Evolutionary conservation across 92 coral and sea anemone species (phyloP).

Genomic region (Phenganax subtilis): DNA sequence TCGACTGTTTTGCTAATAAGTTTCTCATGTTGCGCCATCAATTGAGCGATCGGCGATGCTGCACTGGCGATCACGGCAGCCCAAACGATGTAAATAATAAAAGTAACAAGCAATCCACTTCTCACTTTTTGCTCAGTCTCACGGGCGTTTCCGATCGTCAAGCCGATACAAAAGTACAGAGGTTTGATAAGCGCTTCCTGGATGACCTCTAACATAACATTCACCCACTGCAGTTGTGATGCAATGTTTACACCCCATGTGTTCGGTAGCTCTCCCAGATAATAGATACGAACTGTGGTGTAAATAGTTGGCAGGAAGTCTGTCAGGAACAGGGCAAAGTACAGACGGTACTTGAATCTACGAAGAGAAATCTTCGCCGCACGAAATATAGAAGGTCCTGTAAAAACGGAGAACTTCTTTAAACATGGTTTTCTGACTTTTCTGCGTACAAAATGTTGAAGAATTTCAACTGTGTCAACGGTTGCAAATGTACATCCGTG

Average conservation of each 20-base stretch:
- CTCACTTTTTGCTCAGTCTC: constrained; percentile 35
- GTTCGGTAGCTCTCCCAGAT: constrained; percentile 31
- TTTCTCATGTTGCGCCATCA: constrained; percentile 37
- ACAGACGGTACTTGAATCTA: constrained; percentile 40
- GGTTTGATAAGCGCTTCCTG: constrained; percentile 38
- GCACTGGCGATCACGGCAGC: constrained; percentile 29
- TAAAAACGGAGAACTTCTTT: not conserved
- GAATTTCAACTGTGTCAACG: too few species aligned
- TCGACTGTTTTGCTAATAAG: constrained; percentile 23
- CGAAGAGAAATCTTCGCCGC: constrained; percentile 20
- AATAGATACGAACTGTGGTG: constrained; percentile 38
- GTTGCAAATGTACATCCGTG: too few species aligned
- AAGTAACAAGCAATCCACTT: constrained; percentile 21
- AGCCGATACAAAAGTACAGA: constrained; percentile 32
- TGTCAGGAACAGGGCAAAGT: constrained; percentile 33
- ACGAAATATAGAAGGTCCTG: constrained; percentile 1
- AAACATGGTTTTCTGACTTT: not conserved
- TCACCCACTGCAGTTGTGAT: constrained; percentile 38
- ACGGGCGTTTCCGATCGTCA: constrained; percentile 26
- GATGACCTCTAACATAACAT: constrained; percentile 34
- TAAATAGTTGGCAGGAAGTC: constrained; percentile 35
- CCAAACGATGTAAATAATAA: constrained; percentile 15
- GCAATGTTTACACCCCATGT: constrained; percentile 40
- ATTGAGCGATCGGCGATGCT: constrained; percentile 35
- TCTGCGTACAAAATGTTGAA: not conserved